Percentiles rank a stretch among this genome's conserved stretches.
Conservation (phyloP, 2,888 invertebrate species). For the Mongoloraphidia duomilia region DNA sequence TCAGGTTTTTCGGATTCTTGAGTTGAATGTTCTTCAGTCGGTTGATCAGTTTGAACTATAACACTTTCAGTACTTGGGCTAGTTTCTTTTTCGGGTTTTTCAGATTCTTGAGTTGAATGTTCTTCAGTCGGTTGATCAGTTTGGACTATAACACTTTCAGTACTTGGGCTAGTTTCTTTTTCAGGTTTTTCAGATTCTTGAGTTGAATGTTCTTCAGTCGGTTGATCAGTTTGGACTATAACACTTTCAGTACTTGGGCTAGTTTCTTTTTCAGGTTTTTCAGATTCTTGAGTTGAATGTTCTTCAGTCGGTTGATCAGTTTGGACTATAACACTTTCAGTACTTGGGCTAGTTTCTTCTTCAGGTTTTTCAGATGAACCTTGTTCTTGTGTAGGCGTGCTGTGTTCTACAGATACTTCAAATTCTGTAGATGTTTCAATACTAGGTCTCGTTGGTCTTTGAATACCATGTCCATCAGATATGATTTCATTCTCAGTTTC, state of each 20-base stretch:
- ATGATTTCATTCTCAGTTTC: background rate
- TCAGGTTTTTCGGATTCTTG: background rate
- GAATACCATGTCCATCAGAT: too few relatives aligned
- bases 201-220: too few relatives aligned
- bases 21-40: conserved; percentile 1
- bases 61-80: background rate
- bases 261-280: too few relatives aligned
- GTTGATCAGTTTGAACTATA: background rate
- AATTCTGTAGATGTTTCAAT: too few relatives aligned
- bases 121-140: conserved; percentile 4
- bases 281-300: too few relatives aligned
- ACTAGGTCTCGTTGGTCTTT: too few relatives aligned
- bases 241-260: too few relatives aligned
- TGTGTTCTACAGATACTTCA: too few relatives aligned
- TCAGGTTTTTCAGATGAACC: conserved; percentile 2
- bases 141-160: conserved; percentile 5
- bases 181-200: background rate
- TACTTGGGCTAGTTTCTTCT: too few relatives aligned
- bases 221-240: too few relatives aligned
- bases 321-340: too few relatives aligned
- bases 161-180: background rate
- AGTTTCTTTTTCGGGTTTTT: conserved; percentile 2
- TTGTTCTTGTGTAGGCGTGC: conserved; percentile 1
- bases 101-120: conserved; percentile 7
- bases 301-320: too few relatives aligned